Evolutionary conservation across 2,113 vertebrate genomes (phyloP).

Genomic region (Felis chaus): DNA sequence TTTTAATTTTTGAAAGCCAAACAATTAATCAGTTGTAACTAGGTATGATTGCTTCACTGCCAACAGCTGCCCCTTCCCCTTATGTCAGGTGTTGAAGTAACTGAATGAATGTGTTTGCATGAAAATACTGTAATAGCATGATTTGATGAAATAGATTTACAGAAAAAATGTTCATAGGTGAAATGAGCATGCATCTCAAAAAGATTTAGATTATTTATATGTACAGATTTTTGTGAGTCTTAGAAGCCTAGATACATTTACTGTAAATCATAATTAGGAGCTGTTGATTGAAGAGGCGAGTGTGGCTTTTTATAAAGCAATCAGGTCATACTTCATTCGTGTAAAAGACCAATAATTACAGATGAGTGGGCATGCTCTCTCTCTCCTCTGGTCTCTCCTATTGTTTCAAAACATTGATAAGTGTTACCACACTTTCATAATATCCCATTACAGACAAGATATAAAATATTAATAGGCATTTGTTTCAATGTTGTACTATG

Average conservation of each 20-base stretch:
- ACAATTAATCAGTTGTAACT: background rate
- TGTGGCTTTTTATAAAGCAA: constrained; percentile 12
- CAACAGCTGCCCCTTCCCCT: background rate
- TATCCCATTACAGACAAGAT: constrained; percentile 48
- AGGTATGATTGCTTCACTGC: background rate
- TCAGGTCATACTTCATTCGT: background rate
- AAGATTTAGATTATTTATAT: constrained; percentile 53
- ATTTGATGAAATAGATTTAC: background rate
- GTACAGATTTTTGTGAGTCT: constrained; percentile 27
- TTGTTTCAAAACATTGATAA: constrained; percentile 61
- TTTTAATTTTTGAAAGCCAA: constrained; percentile 71
- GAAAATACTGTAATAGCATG: background rate
- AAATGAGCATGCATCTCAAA: constrained; percentile 27
- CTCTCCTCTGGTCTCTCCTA: constrained; percentile 34
- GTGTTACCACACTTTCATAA: constrained; percentile 44
- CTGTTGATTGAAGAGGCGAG: constrained; percentile 40
- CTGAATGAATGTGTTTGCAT: background rate
- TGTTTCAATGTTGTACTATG: background rate
- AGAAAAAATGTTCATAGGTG: constrained; percentile 29
- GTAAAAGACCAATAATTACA: constrained; percentile 70
- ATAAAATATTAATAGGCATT: constrained; percentile 24
- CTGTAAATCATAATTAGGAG: background rate
- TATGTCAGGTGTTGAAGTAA: background rate
- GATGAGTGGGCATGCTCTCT: constrained; percentile 55
- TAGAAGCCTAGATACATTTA: background rate